A percentile compares a stretch with the other conserved stretches of the same genome.
Evolutionary conservation across 2,797 vertebrate genomes (phyloP).

Genomic region (Spatula versicolor): DNA sequence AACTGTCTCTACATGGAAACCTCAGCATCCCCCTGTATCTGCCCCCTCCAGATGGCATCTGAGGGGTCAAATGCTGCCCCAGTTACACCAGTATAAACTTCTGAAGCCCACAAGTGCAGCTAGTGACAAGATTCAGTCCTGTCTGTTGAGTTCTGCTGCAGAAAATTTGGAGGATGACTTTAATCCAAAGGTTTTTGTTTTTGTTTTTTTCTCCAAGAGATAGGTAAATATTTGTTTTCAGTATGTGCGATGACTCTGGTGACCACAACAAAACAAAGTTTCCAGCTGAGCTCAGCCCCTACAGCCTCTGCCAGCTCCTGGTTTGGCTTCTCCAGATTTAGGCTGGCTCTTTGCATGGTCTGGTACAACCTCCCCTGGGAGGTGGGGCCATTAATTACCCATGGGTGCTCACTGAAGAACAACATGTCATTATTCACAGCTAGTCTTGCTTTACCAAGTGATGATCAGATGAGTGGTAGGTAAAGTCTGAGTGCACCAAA

Average conservation of each 20-base stretch:
- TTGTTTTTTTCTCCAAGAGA: neutral
- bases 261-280: neutral
- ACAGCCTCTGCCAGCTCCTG: neutral
- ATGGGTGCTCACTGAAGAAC: neutral
- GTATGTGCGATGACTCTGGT: neutral
- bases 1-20: neutral
- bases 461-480: neutral
- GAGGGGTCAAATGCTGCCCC: neutral
- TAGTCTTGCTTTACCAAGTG: neutral
- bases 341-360: neutral
- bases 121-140: neutral
- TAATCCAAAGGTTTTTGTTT: neutral
- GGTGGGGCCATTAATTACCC: fast-evolving
- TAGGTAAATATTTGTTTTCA: neutral
- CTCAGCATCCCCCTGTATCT: neutral
- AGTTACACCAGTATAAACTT: neutral
- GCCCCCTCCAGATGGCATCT: neutral
- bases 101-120: neutral
- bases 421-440: neutral
- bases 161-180: neutral
- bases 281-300: neutral
- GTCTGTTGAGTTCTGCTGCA: neutral
- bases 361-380: neutral
- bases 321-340: neutral
- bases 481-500: neutral